Conservation (phyloP, 2,797 vertebrate genomes). For the Emydoidea blandingii region DNA sequence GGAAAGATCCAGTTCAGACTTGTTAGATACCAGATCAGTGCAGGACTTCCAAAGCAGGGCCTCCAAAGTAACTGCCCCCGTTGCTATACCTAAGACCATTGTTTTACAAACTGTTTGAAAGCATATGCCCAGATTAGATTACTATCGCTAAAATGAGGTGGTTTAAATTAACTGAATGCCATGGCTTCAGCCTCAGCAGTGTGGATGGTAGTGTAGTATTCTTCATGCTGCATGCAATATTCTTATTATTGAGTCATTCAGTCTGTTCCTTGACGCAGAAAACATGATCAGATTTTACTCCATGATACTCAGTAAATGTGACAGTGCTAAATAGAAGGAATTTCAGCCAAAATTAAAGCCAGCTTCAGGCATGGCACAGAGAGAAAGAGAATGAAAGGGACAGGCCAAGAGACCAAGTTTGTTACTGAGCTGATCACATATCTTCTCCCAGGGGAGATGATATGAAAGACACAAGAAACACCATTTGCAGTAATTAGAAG, state of each 20-base stretch:
- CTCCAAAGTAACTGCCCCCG: rapidly evolving
- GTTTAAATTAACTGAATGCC: background rate
- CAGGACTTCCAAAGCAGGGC: background rate
- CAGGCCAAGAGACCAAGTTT: conserved; percentile 16
- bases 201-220: background rate
- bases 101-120: background rate
- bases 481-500: conserved; percentile 71
- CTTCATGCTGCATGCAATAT: background rate
- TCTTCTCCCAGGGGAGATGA: conserved; percentile 25
- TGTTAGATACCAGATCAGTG: rapidly evolving
- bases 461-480: conserved; percentile 49
- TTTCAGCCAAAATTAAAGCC: conserved; percentile 32
- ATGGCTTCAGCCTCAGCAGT: rapidly evolving
- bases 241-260: conserved; percentile 29
- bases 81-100: background rate
- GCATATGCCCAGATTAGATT: background rate
- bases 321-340: conserved; percentile 39
- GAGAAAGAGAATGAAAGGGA: conserved; percentile 3
- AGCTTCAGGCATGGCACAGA: conserved; percentile 2
- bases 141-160: background rate
- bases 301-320: conserved; percentile 12
- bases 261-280: background rate
- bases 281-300: conserved; percentile 33
- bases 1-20: conserved; percentile 24
- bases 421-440: conserved; percentile 37